A percentile compares a stretch with the other conserved stretches of the same genome.
phyloP scores from a whole-genome alignment of 1,140 invertebrate species.

The Gyrodactylus salaris region DNA sequence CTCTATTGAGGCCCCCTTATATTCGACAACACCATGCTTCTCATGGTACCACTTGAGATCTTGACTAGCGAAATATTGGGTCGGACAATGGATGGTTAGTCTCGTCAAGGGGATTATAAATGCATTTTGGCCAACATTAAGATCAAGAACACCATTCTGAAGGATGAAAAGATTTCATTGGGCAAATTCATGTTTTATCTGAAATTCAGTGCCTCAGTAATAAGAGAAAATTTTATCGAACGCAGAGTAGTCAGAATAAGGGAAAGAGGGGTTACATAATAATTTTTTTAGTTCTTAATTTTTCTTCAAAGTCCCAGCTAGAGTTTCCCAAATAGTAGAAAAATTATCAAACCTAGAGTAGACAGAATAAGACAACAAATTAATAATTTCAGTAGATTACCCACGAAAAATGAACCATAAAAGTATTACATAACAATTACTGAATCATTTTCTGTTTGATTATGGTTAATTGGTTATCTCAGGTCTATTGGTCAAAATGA shows the following conservation, averaged over 20 bases:
- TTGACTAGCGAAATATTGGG: neutral
- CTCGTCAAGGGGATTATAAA: neutral
- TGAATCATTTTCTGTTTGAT: no score
- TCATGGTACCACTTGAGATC: neutral
- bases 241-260: neutral
- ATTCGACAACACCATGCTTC: neutral
- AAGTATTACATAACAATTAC: no score
- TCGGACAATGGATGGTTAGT: neutral
- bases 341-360: no score
- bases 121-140: neutral
- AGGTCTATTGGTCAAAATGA: no score
- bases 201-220: neutral
- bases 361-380: no score
- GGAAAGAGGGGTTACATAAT: neutral
- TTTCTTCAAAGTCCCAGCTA: neutral
- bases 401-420: no score
- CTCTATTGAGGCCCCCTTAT: neutral
- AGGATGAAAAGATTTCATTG: no score
- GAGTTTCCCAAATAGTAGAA: neutral
- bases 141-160: neutral
- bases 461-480: no score
- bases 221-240: neutral
- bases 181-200: no score
- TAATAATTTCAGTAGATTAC: no score
- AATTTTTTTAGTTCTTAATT: neutral